Evolutionary conservation across 37 sponge, comb jelly and placozoan species (phyloP), one percentile per base, ranked within the genome.

Genomic region (Spongia lamella): DNA sequence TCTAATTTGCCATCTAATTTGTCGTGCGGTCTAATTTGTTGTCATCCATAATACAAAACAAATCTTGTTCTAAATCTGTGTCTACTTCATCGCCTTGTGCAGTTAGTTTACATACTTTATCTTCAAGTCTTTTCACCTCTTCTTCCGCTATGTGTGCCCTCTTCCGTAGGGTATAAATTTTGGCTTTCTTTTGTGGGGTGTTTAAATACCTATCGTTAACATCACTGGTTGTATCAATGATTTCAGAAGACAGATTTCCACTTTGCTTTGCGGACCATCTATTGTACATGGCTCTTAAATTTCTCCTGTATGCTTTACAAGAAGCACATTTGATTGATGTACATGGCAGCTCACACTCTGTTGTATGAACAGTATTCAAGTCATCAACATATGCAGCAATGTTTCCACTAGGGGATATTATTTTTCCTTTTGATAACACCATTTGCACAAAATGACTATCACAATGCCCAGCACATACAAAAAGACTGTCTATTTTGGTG

Each of bases 201-300:
- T 78, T 78, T 6, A 78, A 60, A 34, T 67, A 78, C 19, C 79
- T 30, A 67, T 68, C 66, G 63, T 55, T n/a, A n/a, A n/a, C n/a
- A n/a, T n/a, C n/a, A n/a, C n/a, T 77, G 63, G 33, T 64, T 43
- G 51, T 40, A 38, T 49, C 39, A 68, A 47, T 21, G 9, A 7
- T 5, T 52, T 71, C 57, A 21, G 51, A 29, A 71, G 54, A 26
- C 39, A 27, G 37, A n/a, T n/a, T n/a, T n/a, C n/a, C n/a, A n/a
- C n/a, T n/a, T 30, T 22, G 56, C 36, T 67, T 20, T 39, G 38
- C n/a, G n/a, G n/a, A 27, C 83, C 83, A 82, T 56, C 75, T 71
- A 34, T 31, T 38, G n/a, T 82, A 59, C 60, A 65, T 30, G 2
- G 47, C 52, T 38, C 83, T 65, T 3, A 82, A 49, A 56, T 43